Base-by-base conservation (phyloP, 2,113 vertebrate genomes). In the Boleophthalmus pectinirostris region DNA sequence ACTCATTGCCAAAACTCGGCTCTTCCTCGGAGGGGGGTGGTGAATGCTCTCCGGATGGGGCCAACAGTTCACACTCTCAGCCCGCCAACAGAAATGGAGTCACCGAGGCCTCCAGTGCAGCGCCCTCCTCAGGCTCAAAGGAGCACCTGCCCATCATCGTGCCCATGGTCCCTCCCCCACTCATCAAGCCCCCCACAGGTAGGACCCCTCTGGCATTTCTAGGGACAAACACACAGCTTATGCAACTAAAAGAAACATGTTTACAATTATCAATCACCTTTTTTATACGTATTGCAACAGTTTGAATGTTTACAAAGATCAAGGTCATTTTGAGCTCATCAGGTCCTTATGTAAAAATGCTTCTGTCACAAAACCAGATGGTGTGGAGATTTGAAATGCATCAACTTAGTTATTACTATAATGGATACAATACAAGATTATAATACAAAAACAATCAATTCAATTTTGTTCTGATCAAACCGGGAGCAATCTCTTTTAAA, bases 161-260 rank as follows among this genome's bases (percentile, higher is more conserved):
- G 85, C 98, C 97, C 88, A 94, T 99, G 94, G 96, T 98, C 91
- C 96, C 97, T 24, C 97, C 96, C 23, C 97, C 98, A 82, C 94
- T 98, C 89, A 97, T 99, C 94, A 99, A 99, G 92, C 95, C 96
- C 92, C 95, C 97, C 91, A 92, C 97, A 96, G 98, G 98, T 99
- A 96, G 92, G 90, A 87, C 61, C 57, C 60, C 75, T 46, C 35
- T 45, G 45, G 72, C 46, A 64, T 56, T 29, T 75, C 74, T 72
- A 25, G 56, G 21, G 46, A 73, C 43, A 68, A 14, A 81, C 47
- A 53, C 58, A 35, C 20, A 38, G 3, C 0, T 33, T 20, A 4
- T 29, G 29, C 29, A 29, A 29, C 29, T 29, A 29, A 29, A 29
- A 29, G 29, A 29, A 29, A 29, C 29, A 29, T 29, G 29, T 29